Evolutionary conservation across 2,113 vertebrate species (phyloP).

Genomic region (Oryctolagus cuniculus): DNA sequence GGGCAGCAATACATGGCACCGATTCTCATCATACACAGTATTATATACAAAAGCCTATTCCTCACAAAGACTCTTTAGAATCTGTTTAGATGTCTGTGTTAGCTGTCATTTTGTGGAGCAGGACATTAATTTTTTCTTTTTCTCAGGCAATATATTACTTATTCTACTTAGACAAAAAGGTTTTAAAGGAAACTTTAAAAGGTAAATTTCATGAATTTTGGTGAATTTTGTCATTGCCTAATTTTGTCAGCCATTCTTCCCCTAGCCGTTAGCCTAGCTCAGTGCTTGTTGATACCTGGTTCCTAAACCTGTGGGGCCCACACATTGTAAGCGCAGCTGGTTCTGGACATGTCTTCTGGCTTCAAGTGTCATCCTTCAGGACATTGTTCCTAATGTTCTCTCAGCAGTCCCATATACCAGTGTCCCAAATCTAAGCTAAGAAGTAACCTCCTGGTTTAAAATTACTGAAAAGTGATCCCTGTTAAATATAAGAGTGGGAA

Average conservation of each 20-base stretch:
- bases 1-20: neutral
- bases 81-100: neutral
- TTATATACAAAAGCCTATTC: neutral
- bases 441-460: too few relatives aligned
- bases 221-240: neutral
- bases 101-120: neutral
- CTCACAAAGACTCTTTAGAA: neutral
- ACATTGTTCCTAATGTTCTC: neutral
- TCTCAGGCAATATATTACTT: conserved; percentile 7
- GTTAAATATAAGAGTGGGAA: too few relatives aligned
- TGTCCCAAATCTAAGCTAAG: neutral
- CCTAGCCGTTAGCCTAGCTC: neutral
- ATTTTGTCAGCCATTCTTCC: neutral
- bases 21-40: neutral
- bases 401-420: neutral
- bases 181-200: neutral
- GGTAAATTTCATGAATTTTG: too few relatives aligned
- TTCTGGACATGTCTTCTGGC: neutral
- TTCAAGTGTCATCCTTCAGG: neutral
- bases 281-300: neutral
- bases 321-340: neutral
- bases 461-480: too few relatives aligned
- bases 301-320: neutral
- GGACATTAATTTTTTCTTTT: neutral
- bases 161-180: neutral